A percentile compares a stretch with the other conserved stretches of the same genome.
These are phyloP conservation scores for Hystrix brachyura DNA, from an alignment of 2,113 vertebrate species.

Conservation along the genomic window DNA sequence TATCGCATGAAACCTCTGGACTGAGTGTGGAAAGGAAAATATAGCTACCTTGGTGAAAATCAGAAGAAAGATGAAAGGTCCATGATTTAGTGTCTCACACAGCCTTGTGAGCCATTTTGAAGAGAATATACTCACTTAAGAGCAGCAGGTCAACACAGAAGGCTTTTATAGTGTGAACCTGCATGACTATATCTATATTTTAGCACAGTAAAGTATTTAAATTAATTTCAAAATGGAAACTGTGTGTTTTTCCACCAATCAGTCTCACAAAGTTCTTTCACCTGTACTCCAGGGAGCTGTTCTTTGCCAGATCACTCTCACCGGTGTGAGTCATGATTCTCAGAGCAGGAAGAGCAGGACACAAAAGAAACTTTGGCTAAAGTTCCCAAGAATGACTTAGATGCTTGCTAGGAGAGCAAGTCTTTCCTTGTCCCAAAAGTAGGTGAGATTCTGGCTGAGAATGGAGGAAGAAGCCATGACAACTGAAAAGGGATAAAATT, in stretches of 20 bases:
- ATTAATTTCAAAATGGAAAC: slow-evolving; percentile 9
- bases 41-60: not conserved
- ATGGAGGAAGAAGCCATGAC: not conserved
- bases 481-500: not conserved
- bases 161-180: not conserved
- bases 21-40: not conserved
- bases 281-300: not conserved
- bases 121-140: not conserved
- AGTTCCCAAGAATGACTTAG: slow-evolving; percentile 44
- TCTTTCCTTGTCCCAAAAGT: not conserved
- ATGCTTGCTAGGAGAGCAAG: not conserved
- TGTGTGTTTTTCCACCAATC: not conserved
- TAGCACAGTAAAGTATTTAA: not conserved
- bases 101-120: not conserved
- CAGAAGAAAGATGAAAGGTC: not conserved
- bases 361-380: slow-evolving; percentile 50
- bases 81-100: not conserved
- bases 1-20: not conserved
- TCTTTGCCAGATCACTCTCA: not conserved
- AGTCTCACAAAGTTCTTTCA: not conserved
- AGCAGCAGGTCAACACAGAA: not conserved
- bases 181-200: not conserved
- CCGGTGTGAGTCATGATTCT: slow-evolving; percentile 59
- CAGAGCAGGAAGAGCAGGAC: not conserved
- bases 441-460: slow-evolving; percentile 22